Percentiles rank a stretch among this genome's conserved stretches.
phyloP scores from a whole-genome alignment of 2,797 vertebrate species.

The Sebastes iracundus region DNA sequence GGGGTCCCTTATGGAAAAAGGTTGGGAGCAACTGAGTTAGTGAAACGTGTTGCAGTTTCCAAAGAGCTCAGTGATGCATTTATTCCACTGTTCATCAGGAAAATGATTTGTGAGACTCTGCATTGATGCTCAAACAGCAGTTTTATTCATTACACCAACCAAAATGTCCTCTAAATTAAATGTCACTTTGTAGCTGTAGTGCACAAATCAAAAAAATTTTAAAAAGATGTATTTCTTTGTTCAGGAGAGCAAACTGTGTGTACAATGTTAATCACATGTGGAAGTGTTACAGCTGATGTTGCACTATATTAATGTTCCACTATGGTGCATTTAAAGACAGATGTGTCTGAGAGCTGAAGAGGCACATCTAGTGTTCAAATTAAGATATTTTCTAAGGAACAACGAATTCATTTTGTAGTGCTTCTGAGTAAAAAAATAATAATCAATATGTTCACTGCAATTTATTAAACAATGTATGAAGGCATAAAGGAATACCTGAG shows the following conservation, averaged over 20 bases:
- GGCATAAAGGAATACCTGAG: not conserved
- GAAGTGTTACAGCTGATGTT: not conserved
- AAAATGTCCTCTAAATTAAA: not conserved
- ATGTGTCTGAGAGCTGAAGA: not conserved
- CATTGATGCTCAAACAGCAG: not conserved
- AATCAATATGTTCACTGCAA: not conserved
- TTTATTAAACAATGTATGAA: not conserved
- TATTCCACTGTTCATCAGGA: not conserved
- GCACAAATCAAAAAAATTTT: not conserved
- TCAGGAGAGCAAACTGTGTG: not conserved
- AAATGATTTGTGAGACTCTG: not conserved
- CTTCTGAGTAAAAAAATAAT: not conserved
- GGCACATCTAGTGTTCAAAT: constrained; percentile 33
- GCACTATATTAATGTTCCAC: not conserved
- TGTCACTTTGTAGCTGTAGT: not conserved
- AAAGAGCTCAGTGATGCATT: constrained; percentile 1
- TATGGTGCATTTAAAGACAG: not conserved
- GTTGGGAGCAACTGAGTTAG: too few relatives aligned
- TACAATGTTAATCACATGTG: not conserved
- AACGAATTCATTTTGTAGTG: not conserved
- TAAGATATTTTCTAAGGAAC: not conserved
- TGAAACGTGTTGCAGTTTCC: not conserved
- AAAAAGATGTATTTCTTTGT: not conserved
- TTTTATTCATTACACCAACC: not conserved
- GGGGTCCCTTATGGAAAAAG: too few relatives aligned